Conservation (phyloP, 1,140 invertebrate species). For the Drosophila mojavensis region DNA sequence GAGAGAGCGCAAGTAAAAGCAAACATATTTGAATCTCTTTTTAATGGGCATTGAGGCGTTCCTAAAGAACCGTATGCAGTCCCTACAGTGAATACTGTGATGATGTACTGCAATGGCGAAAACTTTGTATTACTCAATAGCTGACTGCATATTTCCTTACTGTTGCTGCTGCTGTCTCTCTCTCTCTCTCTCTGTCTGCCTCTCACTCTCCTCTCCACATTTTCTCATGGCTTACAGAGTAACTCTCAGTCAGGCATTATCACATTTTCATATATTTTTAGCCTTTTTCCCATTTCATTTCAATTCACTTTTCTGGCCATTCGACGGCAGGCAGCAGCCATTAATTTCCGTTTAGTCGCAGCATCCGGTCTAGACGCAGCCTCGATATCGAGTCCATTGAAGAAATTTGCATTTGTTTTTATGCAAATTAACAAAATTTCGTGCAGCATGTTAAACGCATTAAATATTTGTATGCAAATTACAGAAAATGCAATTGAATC, state of each 20-base stretch:
- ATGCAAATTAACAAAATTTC: slow-evolving; percentile 5
- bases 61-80: neutral
- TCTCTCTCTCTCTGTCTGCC: neutral
- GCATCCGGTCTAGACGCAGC: slow-evolving; percentile 44
- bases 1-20: neutral
- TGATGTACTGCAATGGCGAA: neutral
- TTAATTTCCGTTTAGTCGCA: slow-evolving; percentile 32
- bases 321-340: neutral
- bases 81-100: neutral
- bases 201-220: too few species aligned
- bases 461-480: slow-evolving; percentile 15
- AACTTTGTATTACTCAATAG: too few species aligned
- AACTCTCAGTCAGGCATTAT: neutral
- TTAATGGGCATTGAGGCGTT: neutral
- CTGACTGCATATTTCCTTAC: too few species aligned
- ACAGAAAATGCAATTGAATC: slow-evolving; percentile 1
- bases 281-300: neutral
- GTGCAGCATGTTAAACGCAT: neutral
- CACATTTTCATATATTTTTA: neutral
- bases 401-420: slow-evolving; percentile 12
- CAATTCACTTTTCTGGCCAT: neutral
- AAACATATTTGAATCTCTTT: slow-evolving; percentile 2
- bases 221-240: neutral
- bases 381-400: slow-evolving; percentile 13
- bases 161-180: neutral